Evolutionary conservation across 2,797 vertebrate genomes (phyloP).

Genomic region (Hippocampus kuda): DNA sequence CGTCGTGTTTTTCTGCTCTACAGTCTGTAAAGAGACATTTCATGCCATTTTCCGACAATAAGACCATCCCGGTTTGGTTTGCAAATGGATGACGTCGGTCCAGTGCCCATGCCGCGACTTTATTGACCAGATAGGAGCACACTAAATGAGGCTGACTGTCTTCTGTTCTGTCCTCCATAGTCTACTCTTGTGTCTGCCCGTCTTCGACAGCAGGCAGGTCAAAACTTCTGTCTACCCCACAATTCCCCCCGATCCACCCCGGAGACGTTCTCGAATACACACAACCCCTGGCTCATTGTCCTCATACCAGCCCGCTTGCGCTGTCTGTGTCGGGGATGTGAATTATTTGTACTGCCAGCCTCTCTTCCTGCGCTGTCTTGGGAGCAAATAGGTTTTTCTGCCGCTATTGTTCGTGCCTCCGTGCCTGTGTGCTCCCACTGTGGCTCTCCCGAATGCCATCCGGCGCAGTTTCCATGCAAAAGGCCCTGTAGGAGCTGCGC

Average conservation of each 20-base stretch:
- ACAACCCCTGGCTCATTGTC: constrained; percentile 34
- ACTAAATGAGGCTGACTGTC: constrained; percentile 36
- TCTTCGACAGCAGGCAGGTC: constrained; percentile 65
- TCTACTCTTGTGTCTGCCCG: constrained; percentile 59
- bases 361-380: constrained; percentile 41
- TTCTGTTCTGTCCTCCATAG: constrained; percentile 57
- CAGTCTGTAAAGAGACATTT: not conserved
- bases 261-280: constrained; percentile 10
- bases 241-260: constrained; percentile 3
- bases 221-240: constrained; percentile 35
- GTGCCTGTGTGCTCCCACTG: constrained; percentile 45
- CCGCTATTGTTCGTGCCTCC: constrained; percentile 49
- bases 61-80: not conserved
- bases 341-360: constrained; percentile 57
- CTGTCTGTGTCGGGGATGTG: constrained; percentile 55
- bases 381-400: constrained; percentile 52
- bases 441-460: constrained; percentile 49
- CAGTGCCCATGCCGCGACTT: not conserved
- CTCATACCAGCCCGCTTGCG: constrained; percentile 38
- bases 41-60: not conserved
- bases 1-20: not conserved
- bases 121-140: not conserved
- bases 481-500: constrained; percentile 17
- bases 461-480: constrained; percentile 41
- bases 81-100: not conserved